phyloP scores from a whole-genome alignment of 2,113 vertebrate species.

The Lipophrys pholis region DNA sequence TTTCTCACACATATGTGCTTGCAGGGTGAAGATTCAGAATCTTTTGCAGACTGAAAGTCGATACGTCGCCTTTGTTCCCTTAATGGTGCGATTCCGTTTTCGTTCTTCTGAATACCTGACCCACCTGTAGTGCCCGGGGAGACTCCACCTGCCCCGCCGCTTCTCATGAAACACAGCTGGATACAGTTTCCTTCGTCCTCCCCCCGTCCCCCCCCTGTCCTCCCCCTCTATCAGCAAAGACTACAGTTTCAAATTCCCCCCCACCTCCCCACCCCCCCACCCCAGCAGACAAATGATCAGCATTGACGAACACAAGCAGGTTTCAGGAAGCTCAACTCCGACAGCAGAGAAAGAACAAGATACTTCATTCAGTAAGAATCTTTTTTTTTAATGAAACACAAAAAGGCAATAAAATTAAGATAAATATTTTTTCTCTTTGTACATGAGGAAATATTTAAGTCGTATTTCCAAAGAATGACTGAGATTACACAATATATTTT shows the following conservation, averaged over 20 bases:
- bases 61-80: constrained; percentile 70
- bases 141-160: constrained; percentile 39
- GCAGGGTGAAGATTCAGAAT: constrained; percentile 46
- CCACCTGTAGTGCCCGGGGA: constrained; percentile 72
- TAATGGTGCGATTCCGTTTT: constrained; percentile 76
- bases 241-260: constrained; percentile 77
- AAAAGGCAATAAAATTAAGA: constrained; percentile 88
- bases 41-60: constrained; percentile 59
- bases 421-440: constrained; percentile 85
- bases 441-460: constrained; percentile 82
- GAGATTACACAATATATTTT: constrained; percentile 82
- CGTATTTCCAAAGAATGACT: constrained; percentile 80
- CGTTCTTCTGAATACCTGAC: constrained; percentile 72
- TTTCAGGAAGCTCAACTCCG: constrained; percentile 49
- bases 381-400: constrained; percentile 86
- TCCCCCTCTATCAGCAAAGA: constrained; percentile 47
- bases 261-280: constrained; percentile 18
- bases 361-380: constrained; percentile 67
- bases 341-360: not conserved
- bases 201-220: too few relatives aligned
- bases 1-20: too few relatives aligned
- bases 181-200: constrained; percentile 69
- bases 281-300: constrained; percentile 62
- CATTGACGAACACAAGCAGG: constrained; percentile 60
- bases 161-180: constrained; percentile 44